Evolutionary conservation across 1,140 invertebrate species (phyloP), one percentile per base, ranked within the genome.

Genomic region (Sycophila sp.): DNA sequence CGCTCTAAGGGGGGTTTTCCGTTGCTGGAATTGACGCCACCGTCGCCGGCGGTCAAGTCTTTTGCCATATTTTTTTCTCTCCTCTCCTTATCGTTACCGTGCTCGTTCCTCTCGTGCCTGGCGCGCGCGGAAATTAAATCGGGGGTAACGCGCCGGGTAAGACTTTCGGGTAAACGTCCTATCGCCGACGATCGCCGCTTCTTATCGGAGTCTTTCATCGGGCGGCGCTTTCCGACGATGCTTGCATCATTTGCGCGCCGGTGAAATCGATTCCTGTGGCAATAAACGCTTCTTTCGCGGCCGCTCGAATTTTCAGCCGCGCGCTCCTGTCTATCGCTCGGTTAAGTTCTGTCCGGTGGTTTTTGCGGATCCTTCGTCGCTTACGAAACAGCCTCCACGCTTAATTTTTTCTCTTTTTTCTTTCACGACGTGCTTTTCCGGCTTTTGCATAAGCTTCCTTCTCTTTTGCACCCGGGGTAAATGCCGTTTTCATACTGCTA

Each of bases 201-300:
- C 40, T 69, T 69, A 69, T 69, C 56, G 15, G 17, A 5, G 2
- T 40, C 30, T 51, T 69, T 60, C 34, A 53, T 62, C 56, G 17
- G 30, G 22, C 15, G 62, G 17, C 24, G 30, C 40, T 68, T 59
- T 55, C 34, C 38, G 24, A 4, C 42, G 28, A 10, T 1, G 19
- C 28, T 45, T 51, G 38, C 65, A 59, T 68, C 53, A 66, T 56
- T 28, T 34, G 15, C 24, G 51, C 51, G n/a, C 42, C 42, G 26
- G 51, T 30, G n/a, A n/a, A 56, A 56, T 55, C 53, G 26, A 2
- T 58, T 67, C 47, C 53, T 67, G 45, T 67, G 38, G 36, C 30
- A 47, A 58, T 34, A 58, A 67, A 58, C n/a, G 26, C 26, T 26
- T 26, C 17, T 64, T 38, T 47, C 7, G 15, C 11, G 19, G 8